These are phyloP conservation scores for Verasper variegatus DNA, from an alignment of 2,113 vertebrate genomes.

Conservation along the genomic window DNA sequence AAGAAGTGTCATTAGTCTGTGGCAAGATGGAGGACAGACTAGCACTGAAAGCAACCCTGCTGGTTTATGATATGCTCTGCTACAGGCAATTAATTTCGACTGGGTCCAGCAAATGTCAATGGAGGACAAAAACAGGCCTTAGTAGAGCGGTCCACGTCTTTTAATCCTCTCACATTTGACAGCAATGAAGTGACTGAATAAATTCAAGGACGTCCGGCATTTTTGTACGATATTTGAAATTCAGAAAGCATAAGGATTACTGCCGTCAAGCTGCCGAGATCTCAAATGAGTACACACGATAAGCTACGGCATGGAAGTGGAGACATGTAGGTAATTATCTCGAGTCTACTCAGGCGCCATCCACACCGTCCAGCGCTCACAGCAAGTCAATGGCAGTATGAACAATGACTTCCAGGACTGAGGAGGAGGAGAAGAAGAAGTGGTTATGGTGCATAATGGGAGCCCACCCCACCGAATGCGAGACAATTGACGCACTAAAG, in stretches of 20 bases:
- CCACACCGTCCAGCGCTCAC: conserved; percentile 42
- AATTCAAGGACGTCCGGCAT: no score
- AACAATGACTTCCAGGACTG: conserved; percentile 69
- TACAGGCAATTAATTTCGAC: neutral
- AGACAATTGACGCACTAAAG: conserved; percentile 60
- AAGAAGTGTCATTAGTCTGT: no score
- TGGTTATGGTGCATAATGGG: conserved; percentile 53
- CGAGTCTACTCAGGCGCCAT: conserved; percentile 7
- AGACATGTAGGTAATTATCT: conserved; percentile 65
- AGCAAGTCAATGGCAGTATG: conserved; percentile 49
- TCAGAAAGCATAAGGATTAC: no score
- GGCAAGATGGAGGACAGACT: no score
- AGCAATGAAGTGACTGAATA: no score
- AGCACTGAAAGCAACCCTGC: no score
- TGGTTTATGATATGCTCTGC: neutral
- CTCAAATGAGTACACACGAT: conserved; percentile 27
- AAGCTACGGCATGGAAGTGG: conserved; percentile 33
- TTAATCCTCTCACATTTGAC: no score
- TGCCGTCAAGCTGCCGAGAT: conserved; percentile 15
- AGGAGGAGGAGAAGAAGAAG: conserved; percentile 39
- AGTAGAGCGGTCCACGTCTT: no score
- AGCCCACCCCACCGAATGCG: conserved; percentile 27
- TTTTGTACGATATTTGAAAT: no score
- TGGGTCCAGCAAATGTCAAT: no score
- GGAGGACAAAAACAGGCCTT: no score